Percentiles rank a stretch among this genome's conserved stretches.
phyloP scores from a whole-genome alignment of 2,797 vertebrate genomes.

The Rhyacichthys aspro region DNA sequence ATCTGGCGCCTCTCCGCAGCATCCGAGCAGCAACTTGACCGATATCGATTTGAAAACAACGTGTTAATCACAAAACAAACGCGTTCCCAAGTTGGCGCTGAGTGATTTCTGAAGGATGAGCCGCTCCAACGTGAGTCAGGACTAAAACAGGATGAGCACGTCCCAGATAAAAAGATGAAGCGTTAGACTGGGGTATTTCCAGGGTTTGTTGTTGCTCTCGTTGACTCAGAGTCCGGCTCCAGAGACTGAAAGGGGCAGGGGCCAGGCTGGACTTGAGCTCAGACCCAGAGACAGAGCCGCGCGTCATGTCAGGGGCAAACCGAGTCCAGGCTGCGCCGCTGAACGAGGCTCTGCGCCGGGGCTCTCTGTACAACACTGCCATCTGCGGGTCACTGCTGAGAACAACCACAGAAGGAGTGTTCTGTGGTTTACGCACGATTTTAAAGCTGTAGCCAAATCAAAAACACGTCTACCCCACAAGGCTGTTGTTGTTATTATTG shows the following conservation, averaged over 20 bases:
- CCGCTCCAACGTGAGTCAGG: neutral
- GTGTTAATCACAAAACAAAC: neutral
- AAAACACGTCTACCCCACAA: too few species aligned
- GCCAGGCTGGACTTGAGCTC: constrained; percentile 23
- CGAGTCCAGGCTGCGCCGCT: constrained; percentile 2
- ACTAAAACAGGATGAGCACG: neutral
- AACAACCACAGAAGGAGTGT: accelerated
- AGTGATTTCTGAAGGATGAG: constrained; percentile 1
- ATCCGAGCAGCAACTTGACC: constrained; percentile 19
- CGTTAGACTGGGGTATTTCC: neutral
- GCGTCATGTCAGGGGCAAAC: constrained; percentile 10
- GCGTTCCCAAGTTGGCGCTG: constrained; percentile 35
- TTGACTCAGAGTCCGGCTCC: constrained; percentile 12
- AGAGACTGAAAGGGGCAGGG: neutral
- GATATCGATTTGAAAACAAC: neutral
- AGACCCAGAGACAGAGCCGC: constrained; percentile 27
- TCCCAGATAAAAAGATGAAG: neutral
- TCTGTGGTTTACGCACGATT: neutral
- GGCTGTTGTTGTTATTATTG: too few species aligned
- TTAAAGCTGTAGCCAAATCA: too few species aligned
- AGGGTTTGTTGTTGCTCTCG: constrained; percentile 11
- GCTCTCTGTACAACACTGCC: constrained; percentile 23
- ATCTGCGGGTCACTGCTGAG: constrained; percentile 22
- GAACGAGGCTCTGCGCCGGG: neutral
- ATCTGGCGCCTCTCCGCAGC: constrained; percentile 22